Evolutionary conservation across 2,113 vertebrate species (phyloP), one percentile per base, ranked within the genome.

Genomic region (Chaetura pelagica): DNA sequence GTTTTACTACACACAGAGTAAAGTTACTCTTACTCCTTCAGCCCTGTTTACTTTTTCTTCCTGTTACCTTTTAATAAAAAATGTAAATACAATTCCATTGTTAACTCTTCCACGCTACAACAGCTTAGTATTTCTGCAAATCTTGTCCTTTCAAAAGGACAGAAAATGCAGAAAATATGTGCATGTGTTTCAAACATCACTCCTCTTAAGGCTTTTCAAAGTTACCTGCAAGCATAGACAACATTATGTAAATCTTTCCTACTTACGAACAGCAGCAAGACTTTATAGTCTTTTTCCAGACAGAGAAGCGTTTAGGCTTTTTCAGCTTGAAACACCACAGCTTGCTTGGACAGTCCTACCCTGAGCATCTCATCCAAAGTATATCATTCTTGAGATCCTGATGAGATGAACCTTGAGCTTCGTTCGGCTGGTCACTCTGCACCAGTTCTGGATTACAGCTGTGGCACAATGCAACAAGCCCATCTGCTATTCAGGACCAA

Each of bases 231-330:
- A 82, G 54, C 5, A 4, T 32, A 69, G 59, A 73, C 30, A 73
- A 35, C 5, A 51, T 7, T 10, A 48, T 1, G 1, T 24, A 30
- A 64, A 12, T 26, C n/a, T 64, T 89, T 78, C 30, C n/a, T 71
- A 26, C 30, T 16, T 52, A 64, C 85, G 15, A 89, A 20, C 16
- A 88, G 32, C 51, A 80, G 32, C 34, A 80, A 93, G 51, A 21
- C 9, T 51, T 57, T 12, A 9, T 23, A 6, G 26, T 22, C 54
- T 17, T 23, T 19, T 49, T 15, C 23, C 11, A 0, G 0, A 46
- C 5, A 48, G 20, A 66, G 5, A 34, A 87, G 20, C 0, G 3
- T 69, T 83, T 19, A 68, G 38, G 24, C 4, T 27, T 62, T 76
- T 79, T 69, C 44, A 76, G 21, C 49, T 64, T 12, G 4, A 40